phyloP scores from a whole-genome alignment of 2,888 invertebrate species.

The Linnaemya vulpina region DNA sequence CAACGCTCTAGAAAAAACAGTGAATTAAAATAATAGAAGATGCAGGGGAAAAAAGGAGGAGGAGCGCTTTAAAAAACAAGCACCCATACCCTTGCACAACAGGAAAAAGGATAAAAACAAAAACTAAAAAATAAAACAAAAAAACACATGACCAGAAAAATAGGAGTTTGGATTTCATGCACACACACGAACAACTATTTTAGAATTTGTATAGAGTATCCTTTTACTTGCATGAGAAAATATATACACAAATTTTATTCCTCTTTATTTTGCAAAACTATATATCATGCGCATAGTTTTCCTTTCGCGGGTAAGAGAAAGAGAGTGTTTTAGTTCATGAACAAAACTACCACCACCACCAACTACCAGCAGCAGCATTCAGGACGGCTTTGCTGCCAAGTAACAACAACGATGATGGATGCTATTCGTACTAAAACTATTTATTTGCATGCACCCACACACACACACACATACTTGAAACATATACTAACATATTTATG shows the following conservation, averaged over 20 bases:
- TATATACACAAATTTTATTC: too few species aligned
- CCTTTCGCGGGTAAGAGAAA: slow-evolving; percentile 52
- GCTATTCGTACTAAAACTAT: slow-evolving; percentile 39
- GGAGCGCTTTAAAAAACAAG: slow-evolving; percentile 28
- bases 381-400: background rate
- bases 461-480: background rate
- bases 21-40: slow-evolving; percentile 20
- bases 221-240: slow-evolving; percentile 35
- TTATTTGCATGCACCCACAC: background rate
- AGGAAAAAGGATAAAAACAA: slow-evolving; percentile 1
- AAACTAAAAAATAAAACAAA: slow-evolving; percentile 10
- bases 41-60: slow-evolving; percentile 40
- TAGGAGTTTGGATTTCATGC: slow-evolving; percentile 31
- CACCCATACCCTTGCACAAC: background rate
- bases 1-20: slow-evolving; percentile 9
- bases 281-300: slow-evolving; percentile 63
- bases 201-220: slow-evolving; percentile 39
- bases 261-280: slow-evolving; percentile 47
- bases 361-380: slow-evolving; percentile 29
- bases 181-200: background rate
- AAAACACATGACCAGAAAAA: slow-evolving; percentile 50
- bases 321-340: slow-evolving; percentile 29
- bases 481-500: slow-evolving; percentile 7
- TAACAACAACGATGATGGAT: slow-evolving; percentile 9
- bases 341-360: slow-evolving; percentile 48